These are phyloP conservation scores for Danaus plexippus DNA, from an alignment of 1,140 invertebrate genomes.

Conservation along the genomic window DNA sequence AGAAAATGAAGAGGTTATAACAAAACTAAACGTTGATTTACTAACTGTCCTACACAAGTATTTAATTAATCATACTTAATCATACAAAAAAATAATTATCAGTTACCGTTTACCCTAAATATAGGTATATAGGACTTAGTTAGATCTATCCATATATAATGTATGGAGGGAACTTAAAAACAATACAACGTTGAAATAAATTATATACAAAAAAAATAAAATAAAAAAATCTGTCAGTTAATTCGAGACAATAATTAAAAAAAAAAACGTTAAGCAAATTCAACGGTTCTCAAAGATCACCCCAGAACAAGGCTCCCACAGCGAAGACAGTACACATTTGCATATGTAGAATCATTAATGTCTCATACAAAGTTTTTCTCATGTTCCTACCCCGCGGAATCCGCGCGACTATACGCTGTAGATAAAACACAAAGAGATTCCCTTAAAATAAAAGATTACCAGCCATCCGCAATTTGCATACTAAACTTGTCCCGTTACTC, in stretches of 20 bases:
- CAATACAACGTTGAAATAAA: no score
- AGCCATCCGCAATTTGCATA: constrained; percentile 61
- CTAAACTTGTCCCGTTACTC: constrained; percentile 43
- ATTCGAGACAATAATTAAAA: not conserved
- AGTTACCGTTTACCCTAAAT: no score
- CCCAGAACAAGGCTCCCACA: constrained; percentile 54
- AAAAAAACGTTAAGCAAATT: constrained; percentile 13
- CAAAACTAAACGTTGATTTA: no score
- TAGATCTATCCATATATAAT: no score
- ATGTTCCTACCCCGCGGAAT: constrained; percentile 45
- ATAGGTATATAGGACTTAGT: no score
- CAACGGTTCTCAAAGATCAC: constrained; percentile 29
- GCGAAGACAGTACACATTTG: constrained; percentile 47
- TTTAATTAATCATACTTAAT: no score
- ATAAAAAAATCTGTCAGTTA: no score
- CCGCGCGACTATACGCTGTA: constrained; percentile 23
- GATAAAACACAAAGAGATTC: constrained; percentile 62
- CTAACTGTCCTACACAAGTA: no score
- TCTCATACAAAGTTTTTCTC: constrained; percentile 46
- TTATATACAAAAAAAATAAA: no score
- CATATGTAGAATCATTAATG: constrained; percentile 66
- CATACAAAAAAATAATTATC: no score
- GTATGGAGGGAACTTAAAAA: no score
- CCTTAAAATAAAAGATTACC: constrained; percentile 71
- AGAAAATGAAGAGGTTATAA: no score